Evolutionary conservation across 1,140 invertebrate species (phyloP), one percentile per base, ranked within the genome.

Genomic region (Ptiloglossa arizonensis): DNA sequence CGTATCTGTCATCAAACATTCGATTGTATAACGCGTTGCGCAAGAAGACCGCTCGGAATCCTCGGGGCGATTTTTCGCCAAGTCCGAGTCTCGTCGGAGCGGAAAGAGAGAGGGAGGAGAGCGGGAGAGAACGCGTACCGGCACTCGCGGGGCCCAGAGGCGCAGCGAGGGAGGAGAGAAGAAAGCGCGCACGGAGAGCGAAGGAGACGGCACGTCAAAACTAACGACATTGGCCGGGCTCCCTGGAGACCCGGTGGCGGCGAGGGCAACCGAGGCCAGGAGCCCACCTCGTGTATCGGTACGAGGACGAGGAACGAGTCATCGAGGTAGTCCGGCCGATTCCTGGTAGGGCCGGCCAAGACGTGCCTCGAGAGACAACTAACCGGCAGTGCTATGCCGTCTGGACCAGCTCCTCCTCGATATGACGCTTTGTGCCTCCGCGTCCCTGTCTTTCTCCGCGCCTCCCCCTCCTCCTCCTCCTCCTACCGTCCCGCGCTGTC

Each of bases 291-390:
- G 59, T 68, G 64, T 66, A 84, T 71, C 76, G 77, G 77, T 81
- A 86, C 79, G 59, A 83, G 82, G 71, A 87, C 80, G 84, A 74
- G 82, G 85, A 80, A 87, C 87, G 87, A 89, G 83, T 90, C 86
- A 89, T 88, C 86, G 85, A 87, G 86, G 85, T 63, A 88, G 81
- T 87, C 82, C 80, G 78, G 80, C 62, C 79, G 85, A 89, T 91
- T 90, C 89, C 87, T 70, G 86, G 90, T 91, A 91, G 80, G 78
- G 78, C 80, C 73, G 62, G 81, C 86, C 80, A 85, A 73, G 88
- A 92, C 90, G 90, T 92, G 91, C 87, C 83, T 89, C 85, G 90
- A 82, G 86, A 92, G 88, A 89, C 88, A 91, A 92, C 88, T 89
- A 91, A 87, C 82, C 78, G 80, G 68, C 70, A 79, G 72, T 79